These are phyloP conservation scores for Nebria brevicollis DNA, from an alignment of 2,888 invertebrate species.

Conservation along the genomic window DNA sequence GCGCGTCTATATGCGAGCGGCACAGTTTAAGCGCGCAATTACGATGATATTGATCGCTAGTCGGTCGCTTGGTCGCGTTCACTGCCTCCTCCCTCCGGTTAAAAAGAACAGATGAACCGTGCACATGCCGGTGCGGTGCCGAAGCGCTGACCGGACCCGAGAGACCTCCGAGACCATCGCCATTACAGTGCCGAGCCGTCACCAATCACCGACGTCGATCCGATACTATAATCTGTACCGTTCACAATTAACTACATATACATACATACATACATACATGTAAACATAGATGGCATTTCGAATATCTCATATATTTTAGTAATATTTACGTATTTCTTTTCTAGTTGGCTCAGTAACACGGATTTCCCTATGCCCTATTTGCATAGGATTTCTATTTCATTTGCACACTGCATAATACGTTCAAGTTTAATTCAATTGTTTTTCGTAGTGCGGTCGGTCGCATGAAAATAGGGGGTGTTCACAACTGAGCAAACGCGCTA, in stretches of 20 bases:
- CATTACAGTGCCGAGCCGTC: background rate
- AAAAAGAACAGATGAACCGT: constrained; percentile 44
- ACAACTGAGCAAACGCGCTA: too few species aligned
- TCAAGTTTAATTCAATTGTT: constrained; percentile 66
- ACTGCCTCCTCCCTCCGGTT: constrained; percentile 28
- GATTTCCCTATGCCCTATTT: constrained; percentile 59
- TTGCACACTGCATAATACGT: constrained; percentile 65
- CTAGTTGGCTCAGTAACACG: constrained; percentile 51
- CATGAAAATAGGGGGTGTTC: background rate
- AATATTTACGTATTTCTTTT: constrained; percentile 13
- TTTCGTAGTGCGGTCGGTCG: constrained; percentile 57
- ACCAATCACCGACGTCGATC: background rate
- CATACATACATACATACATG: too few species aligned
- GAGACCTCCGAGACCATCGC: background rate
- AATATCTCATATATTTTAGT: background rate
- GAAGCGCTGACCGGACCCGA: constrained; percentile 1
- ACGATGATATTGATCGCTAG: constrained; percentile 43
- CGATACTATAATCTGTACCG: background rate
- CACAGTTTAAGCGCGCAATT: constrained; percentile 42
- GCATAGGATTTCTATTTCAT: constrained; percentile 68
- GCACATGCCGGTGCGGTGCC: constrained; percentile 9
- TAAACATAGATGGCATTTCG: too few species aligned
- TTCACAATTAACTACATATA: constrained; percentile 20
- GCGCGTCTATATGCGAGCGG: constrained; percentile 11
- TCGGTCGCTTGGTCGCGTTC: constrained; percentile 19